These are phyloP conservation scores for Mesoligia furuncula DNA, from an alignment of 2,888 invertebrate genomes.

Conservation along the genomic window DNA sequence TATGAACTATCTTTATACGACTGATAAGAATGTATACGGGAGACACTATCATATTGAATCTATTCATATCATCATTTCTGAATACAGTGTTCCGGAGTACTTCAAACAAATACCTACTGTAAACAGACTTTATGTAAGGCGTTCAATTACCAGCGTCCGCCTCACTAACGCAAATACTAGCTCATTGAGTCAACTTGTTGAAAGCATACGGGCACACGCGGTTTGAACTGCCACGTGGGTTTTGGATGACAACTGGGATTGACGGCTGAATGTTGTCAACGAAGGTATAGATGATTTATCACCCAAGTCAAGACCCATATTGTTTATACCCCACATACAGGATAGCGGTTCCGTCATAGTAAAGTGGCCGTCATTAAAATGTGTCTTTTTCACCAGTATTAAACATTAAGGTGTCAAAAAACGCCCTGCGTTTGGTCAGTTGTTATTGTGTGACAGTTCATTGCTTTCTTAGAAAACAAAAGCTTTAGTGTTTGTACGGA, in stretches of 20 bases:
- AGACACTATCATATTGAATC: not conserved
- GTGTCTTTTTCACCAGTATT: too few relatives aligned
- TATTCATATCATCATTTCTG: slow-evolving; percentile 4
- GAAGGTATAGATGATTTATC: not conserved
- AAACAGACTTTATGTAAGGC: slow-evolving; percentile 10
- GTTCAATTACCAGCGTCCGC: slow-evolving; percentile 22
- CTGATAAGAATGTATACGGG: not conserved
- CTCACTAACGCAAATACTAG: slow-evolving; percentile 33
- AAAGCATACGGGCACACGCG: slow-evolving; percentile 16
- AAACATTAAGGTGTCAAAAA: too few relatives aligned
- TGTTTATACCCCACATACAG: not conserved
- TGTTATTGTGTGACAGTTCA: not conserved
- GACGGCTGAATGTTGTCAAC: not conserved
- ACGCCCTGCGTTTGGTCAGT: not conserved
- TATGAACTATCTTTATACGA: not conserved
- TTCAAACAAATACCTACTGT: not conserved
- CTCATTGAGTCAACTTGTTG: slow-evolving; percentile 12
- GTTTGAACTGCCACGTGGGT: not conserved
- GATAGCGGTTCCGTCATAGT: not conserved
- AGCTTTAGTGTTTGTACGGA: not conserved
- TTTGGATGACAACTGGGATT: not conserved
- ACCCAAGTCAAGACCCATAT: not conserved
- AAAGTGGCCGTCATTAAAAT: too few relatives aligned
- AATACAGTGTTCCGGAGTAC: not conserved
- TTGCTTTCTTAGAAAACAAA: too few relatives aligned